Percentiles rank a stretch among this genome's conserved stretches.
These are phyloP conservation scores for Danio choprae DNA, from an alignment of 2,797 vertebrate genomes.

Conservation along the genomic window DNA sequence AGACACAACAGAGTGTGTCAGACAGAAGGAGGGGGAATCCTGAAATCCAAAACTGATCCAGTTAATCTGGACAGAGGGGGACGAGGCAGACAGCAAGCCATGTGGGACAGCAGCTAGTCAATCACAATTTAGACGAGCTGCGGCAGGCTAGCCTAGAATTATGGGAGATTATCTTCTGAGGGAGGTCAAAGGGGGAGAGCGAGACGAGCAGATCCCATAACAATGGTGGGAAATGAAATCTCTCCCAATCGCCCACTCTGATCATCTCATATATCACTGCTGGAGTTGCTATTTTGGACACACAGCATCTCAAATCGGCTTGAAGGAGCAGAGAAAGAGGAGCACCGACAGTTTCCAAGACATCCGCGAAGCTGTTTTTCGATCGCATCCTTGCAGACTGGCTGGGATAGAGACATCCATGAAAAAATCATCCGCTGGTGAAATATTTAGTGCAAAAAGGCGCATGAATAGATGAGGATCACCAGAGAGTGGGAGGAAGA, in stretches of 20 bases:
- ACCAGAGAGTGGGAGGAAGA: slow-evolving; percentile 63
- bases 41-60: slow-evolving; percentile 75
- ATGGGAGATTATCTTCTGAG: slow-evolving; percentile 75
- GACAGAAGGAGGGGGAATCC: slow-evolving; percentile 60
- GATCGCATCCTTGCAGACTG: slow-evolving; percentile 61
- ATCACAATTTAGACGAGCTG: slow-evolving; percentile 77
- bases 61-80: slow-evolving; percentile 68
- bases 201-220: slow-evolving; percentile 64
- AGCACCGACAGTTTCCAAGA: slow-evolving; percentile 37
- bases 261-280: slow-evolving; percentile 23
- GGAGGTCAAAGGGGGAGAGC: slow-evolving; percentile 34
- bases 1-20: slow-evolving; percentile 43
- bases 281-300: slow-evolving; percentile 31
- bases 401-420: slow-evolving; percentile 70
- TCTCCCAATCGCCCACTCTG: slow-evolving; percentile 36
- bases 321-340: slow-evolving; percentile 39
- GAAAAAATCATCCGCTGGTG: slow-evolving; percentile 79
- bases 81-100: slow-evolving; percentile 54
- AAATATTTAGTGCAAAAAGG: slow-evolving; percentile 80
- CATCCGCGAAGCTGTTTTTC: slow-evolving; percentile 52
- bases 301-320: slow-evolving; percentile 29
- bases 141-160: slow-evolving; percentile 74
- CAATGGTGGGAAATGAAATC: slow-evolving; percentile 54
- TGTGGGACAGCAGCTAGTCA: slow-evolving; percentile 72
- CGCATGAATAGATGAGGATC: slow-evolving; percentile 70